Evolutionary conservation across 2,888 invertebrate species (phyloP), one percentile per base, ranked within the genome.

Genomic region (Agriopis marginaria): DNA sequence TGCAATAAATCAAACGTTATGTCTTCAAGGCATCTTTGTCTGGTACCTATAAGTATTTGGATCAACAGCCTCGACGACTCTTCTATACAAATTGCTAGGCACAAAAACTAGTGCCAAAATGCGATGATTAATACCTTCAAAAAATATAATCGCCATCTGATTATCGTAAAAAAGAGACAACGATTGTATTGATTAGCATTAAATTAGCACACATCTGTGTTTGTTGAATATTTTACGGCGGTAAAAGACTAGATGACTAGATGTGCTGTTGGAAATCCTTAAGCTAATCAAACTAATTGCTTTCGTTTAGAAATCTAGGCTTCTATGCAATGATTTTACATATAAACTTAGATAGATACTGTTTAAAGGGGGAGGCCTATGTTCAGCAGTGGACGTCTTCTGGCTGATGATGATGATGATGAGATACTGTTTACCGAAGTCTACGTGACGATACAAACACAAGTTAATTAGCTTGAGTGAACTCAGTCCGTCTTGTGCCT

Each of bases 11-110:
- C 61, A 65, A 59, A 63, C 59, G 56, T 66, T 70, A 63, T 70
- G 66, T 66, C 70, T 70, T 54, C 17, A 45, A 66, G 70, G 70
- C 66, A 66, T 70, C 63, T 69, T 69, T 65, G 65, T 69, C 69
- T 65, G 53, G 45, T 63, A 54, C 32, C 51, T 45, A 40, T 42
- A 14, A 8, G 49, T 59, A 70, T 70, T 63, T 70, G 44, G 70
- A 66, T 63, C 70, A 70, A 63, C 53, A 66, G 58, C 62, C 65
- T 66, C 65, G 53, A 63, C 64, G 45, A 32, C 44, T 60, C 59
- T 54, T 60, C 42, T 42, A 50, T 59, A 70, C 63, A 70, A 70
- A 66, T 70, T 70, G 58, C 63, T 54, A 42, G 44, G 39, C 45
- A 44, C 66, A 70, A 70, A 70, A 70, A 70, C 59, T 63, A 53